phyloP scores from a whole-genome alignment of 2,797 vertebrate species.

The Sciurus vulgaris region DNA sequence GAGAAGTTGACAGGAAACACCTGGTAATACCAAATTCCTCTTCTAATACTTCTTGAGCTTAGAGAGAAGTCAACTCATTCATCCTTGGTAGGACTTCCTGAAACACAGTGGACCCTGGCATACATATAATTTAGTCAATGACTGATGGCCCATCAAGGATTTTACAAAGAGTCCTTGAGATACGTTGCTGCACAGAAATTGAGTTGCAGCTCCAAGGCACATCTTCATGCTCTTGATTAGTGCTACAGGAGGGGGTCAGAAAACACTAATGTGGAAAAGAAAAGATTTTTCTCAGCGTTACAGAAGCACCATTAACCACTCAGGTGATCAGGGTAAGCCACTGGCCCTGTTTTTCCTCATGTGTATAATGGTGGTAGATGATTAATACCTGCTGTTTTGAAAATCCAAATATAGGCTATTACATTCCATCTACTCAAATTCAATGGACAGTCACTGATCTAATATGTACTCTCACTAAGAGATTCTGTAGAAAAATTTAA shows the following conservation, averaged over 20 bases:
- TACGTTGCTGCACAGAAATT: background rate
- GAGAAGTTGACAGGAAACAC: background rate
- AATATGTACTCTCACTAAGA: slow-evolving; percentile 26
- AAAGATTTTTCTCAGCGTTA: slow-evolving; percentile 29
- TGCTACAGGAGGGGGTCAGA: slow-evolving; percentile 25
- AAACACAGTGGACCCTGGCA: background rate
- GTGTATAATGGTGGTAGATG: background rate
- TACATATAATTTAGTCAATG: background rate
- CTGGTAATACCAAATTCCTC: background rate
- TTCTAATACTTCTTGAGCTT: background rate
- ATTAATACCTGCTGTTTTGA: slow-evolving; percentile 34
- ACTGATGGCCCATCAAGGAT: background rate
- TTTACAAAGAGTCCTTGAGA: slow-evolving; percentile 11
- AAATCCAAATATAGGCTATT: slow-evolving; percentile 50
- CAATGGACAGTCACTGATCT: background rate
- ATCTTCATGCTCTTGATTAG: background rate
- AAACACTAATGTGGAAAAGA: slow-evolving; percentile 5
- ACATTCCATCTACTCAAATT: slow-evolving; percentile 48
- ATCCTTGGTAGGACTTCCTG: background rate
- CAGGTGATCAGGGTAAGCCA: background rate
- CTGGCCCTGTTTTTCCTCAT: slow-evolving; percentile 9
- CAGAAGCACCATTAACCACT: background rate
- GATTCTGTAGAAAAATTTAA: slow-evolving; percentile 60
- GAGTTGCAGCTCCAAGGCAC: slow-evolving; percentile 25
- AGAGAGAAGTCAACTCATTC: background rate